Evolutionary conservation across 2,797 vertebrate genomes (phyloP).

Genomic region (Emydoidea blandingii): DNA sequence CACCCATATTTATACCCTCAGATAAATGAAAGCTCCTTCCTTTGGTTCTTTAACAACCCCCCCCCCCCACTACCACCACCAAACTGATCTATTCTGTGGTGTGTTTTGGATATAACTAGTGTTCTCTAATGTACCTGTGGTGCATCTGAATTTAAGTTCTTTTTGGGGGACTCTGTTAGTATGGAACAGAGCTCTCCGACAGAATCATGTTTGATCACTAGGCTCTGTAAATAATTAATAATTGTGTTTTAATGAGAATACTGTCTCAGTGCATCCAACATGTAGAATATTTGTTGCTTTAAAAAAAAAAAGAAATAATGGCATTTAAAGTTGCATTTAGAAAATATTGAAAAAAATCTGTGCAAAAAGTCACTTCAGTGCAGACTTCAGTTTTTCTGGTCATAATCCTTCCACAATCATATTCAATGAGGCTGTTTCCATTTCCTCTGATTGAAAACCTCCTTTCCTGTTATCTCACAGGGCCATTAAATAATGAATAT

Average conservation of each 20-base stretch:
- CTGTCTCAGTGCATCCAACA: background rate
- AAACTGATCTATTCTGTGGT: background rate
- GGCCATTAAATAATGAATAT: constrained; percentile 21
- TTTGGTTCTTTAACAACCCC: background rate
- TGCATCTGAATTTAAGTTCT: background rate
- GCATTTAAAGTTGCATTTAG: background rate
- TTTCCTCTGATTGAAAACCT: constrained; percentile 15
- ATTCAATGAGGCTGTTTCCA: constrained; percentile 1
- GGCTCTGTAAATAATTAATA: background rate
- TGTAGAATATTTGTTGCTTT: background rate
- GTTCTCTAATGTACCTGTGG: background rate
- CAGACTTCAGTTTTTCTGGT: background rate
- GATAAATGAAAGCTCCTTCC: background rate
- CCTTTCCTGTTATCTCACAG: background rate
- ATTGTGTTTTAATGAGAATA: background rate
- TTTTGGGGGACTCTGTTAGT: background rate
- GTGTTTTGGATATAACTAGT: constrained; percentile 14
- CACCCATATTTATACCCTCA: background rate
- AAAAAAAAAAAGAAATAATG: background rate
- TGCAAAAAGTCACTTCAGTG: background rate
- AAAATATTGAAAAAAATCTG: background rate
- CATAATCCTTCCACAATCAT: background rate
- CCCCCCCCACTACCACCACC: background rate
- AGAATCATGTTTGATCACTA: background rate
- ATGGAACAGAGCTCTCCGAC: background rate